phyloP scores from a whole-genome alignment of 2,113 vertebrate genomes.

The Podarcis cretensis region DNA sequence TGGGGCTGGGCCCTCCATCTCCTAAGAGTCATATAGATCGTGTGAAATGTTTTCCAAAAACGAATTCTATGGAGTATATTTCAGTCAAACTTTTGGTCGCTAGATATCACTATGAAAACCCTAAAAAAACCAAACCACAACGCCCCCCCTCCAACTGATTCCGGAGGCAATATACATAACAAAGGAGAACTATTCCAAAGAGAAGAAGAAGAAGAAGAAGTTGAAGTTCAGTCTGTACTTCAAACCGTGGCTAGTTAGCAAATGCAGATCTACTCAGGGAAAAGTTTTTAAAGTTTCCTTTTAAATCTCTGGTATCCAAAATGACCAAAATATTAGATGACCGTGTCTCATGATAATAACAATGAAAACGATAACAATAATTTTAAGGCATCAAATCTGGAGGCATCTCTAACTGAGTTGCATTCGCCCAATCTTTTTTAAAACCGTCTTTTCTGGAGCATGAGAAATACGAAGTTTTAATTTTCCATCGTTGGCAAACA shows the following conservation, averaged over 20 bases:
- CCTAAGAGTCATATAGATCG: neutral
- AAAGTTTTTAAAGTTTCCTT: neutral
- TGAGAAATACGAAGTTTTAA: neutral
- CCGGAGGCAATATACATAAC: neutral
- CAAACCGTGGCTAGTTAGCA: neutral
- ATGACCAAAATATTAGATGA: neutral
- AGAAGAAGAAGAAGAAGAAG: too few species aligned
- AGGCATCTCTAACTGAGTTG: neutral
- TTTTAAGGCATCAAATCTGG: constrained; percentile 13
- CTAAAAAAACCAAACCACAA: neutral
- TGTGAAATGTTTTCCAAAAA: neutral
- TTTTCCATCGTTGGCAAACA: constrained; percentile 40
- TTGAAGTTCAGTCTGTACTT: neutral
- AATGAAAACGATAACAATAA: neutral
- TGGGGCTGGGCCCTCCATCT: neutral
- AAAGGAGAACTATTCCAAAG: neutral
- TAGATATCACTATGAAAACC: neutral
- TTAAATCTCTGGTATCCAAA: neutral
- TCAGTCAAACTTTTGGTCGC: neutral
- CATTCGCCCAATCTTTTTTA: neutral
- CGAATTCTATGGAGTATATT: neutral
- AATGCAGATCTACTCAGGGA: neutral
- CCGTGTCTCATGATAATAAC: neutral
- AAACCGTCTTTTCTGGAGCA: constrained; percentile 16
- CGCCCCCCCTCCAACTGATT: neutral